Percentiles rank a stretch among this genome's conserved stretches.
Conservation (phyloP, 2,797 vertebrate species). For the Mastacembelus armatus region DNA sequence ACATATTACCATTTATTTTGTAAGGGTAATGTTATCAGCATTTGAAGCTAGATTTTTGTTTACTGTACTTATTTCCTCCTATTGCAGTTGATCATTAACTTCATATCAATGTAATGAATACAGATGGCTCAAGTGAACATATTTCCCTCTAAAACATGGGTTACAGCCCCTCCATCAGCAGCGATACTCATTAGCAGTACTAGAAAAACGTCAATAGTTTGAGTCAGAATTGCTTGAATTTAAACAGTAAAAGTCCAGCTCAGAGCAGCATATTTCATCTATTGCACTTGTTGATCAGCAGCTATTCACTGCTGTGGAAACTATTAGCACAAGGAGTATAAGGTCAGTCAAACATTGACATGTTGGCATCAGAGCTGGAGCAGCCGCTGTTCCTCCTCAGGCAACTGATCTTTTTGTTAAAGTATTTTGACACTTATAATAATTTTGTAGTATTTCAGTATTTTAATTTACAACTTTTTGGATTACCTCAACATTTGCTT, state of each 20-base stretch:
- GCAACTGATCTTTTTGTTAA: no score
- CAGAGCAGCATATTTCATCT: slow-evolving; percentile 41
- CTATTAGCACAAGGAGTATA: not conserved
- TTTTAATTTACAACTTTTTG: no score
- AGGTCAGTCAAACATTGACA: slow-evolving; percentile 24
- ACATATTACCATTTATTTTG: no score
- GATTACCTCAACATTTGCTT: no score
- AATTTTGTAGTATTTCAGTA: no score
- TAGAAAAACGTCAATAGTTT: slow-evolving; percentile 34
- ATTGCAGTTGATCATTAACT: not conserved
- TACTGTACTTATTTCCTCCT: not conserved
- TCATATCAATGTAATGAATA: slow-evolving; percentile 30
- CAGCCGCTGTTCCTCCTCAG: not conserved
- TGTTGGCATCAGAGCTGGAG: no score
- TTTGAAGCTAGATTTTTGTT: not conserved
- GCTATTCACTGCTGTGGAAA: slow-evolving; percentile 13
- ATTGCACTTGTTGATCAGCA: not conserved
- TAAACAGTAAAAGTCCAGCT: slow-evolving; percentile 3
- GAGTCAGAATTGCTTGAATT: slow-evolving; percentile 3
- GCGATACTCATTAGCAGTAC: slow-evolving; percentile 57
- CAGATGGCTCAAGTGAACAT: not conserved
- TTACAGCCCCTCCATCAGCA: not conserved
- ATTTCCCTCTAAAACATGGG: no score
- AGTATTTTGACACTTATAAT: no score
- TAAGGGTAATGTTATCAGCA: not conserved